These are phyloP conservation scores for Zeugodacus cucurbitae DNA, from an alignment of 1,140 invertebrate genomes.

Conservation along the genomic window DNA sequence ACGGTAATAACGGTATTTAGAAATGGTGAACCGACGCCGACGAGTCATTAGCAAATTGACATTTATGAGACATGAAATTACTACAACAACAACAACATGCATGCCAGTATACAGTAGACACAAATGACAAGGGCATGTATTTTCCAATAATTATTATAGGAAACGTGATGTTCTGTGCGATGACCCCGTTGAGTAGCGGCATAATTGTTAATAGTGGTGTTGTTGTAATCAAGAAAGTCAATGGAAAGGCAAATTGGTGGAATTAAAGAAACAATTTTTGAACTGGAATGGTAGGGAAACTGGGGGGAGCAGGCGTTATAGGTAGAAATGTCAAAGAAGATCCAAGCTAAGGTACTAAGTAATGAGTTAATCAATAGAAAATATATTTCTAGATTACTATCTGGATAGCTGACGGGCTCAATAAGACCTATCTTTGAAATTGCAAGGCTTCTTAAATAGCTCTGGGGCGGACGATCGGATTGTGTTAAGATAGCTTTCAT, in stretches of 20 bases:
- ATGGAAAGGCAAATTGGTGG: neutral
- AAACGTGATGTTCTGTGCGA: neutral
- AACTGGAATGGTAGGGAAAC: no score
- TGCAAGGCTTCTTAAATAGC: no score
- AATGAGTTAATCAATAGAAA: no score
- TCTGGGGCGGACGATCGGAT: no score
- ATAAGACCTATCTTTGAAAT: no score
- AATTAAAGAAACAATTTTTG: neutral
- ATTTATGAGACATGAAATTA: constrained; percentile 28
- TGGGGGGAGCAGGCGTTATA: no score
- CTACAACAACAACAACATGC: neutral
- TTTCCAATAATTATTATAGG: neutral
- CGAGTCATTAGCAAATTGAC: constrained; percentile 4
- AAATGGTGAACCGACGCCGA: neutral
- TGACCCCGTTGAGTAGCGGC: neutral
- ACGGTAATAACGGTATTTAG: neutral
- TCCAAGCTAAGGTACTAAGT: no score
- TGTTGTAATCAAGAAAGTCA: neutral
- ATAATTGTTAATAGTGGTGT: neutral
- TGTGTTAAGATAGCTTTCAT: no score
- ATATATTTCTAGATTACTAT: no score
- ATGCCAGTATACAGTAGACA: neutral
- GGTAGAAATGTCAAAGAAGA: no score
- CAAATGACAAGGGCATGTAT: neutral
- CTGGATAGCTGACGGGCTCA: no score